Conservation (phyloP, 1,140 invertebrate genomes). For the Drosophila sucinea region DNA sequence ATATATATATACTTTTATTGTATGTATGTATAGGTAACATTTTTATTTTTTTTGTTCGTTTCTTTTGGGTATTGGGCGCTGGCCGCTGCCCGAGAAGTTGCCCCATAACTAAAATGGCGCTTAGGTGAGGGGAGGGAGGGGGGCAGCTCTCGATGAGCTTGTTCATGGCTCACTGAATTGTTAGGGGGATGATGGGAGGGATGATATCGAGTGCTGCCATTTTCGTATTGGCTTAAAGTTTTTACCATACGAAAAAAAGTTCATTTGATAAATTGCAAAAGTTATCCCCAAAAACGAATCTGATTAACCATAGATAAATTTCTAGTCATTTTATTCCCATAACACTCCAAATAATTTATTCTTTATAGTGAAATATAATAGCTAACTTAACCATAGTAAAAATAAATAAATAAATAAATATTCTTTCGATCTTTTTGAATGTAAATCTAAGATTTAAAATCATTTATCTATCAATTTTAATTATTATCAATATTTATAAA, state of each 20-base stretch:
- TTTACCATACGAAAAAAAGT: neutral
- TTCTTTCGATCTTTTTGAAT: too few species aligned
- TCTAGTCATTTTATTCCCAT: too few species aligned
- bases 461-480: too few species aligned
- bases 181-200: neutral
- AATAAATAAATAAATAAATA: too few species aligned
- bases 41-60: conserved; percentile 27
- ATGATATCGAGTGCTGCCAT: conserved; percentile 48
- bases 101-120: conserved; percentile 10
- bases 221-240: conserved; percentile 54
- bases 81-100: conserved; percentile 43
- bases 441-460: too few species aligned
- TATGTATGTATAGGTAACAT: conserved; percentile 26
- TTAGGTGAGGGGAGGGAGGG: neutral
- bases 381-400: too few species aligned
- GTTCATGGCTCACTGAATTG: conserved; percentile 9
- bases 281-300: neutral
- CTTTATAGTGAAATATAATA: too few species aligned
- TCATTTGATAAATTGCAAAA: neutral
- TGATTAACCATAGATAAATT: too few species aligned
- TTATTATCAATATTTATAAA: too few species aligned
- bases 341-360: too few species aligned
- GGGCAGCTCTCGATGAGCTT: conserved; percentile 17
- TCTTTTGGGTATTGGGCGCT: conserved; percentile 53
- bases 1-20: conserved; percentile 28